A percentile compares a stretch with the other conserved stretches of the same genome.
These are phyloP conservation scores for Echeneis naucrates DNA, from an alignment of 2,797 vertebrate species.

Conservation along the genomic window DNA sequence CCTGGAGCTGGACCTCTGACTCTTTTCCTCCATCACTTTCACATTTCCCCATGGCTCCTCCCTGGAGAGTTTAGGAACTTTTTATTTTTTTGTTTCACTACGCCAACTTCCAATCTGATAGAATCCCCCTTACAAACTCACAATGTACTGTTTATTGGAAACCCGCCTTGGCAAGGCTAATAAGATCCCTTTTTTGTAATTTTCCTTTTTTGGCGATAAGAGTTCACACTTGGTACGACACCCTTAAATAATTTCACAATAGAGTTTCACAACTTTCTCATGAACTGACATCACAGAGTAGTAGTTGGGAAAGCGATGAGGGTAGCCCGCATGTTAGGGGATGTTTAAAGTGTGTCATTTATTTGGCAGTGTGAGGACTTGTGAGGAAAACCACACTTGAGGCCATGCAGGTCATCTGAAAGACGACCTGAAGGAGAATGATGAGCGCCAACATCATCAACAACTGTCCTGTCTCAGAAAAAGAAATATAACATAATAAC, in stretches of 20 bases:
- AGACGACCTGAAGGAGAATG: background rate
- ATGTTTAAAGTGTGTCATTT: constrained; percentile 48
- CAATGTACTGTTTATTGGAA: constrained; percentile 2
- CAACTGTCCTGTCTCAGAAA: background rate
- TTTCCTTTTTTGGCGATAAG: constrained; percentile 16
- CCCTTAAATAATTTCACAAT: constrained; percentile 47
- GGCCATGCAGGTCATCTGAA: constrained; percentile 33
- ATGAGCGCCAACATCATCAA: background rate
- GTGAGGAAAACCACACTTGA: constrained; percentile 3
- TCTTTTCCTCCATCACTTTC: constrained; percentile 1
- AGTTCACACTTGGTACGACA: constrained; percentile 20
- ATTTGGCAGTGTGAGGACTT: constrained; percentile 21
- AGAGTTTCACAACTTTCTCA: constrained; percentile 53
- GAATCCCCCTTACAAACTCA: background rate
- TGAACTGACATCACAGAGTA: constrained; percentile 27
- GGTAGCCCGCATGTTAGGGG: constrained; percentile 38
- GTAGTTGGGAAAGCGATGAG: constrained; percentile 16
- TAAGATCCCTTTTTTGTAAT: background rate
- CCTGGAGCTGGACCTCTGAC: constrained; percentile 21
- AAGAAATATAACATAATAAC: background rate
- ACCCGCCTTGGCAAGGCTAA: background rate
- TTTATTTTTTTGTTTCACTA: background rate
- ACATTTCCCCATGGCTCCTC: background rate
- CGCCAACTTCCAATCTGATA: background rate
- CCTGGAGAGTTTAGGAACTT: no score